A percentile compares a stretch with the other conserved stretches of the same genome.
phyloP scores from a whole-genome alignment of 2,888 invertebrate species.

The Agriopis leucophaearia region DNA sequence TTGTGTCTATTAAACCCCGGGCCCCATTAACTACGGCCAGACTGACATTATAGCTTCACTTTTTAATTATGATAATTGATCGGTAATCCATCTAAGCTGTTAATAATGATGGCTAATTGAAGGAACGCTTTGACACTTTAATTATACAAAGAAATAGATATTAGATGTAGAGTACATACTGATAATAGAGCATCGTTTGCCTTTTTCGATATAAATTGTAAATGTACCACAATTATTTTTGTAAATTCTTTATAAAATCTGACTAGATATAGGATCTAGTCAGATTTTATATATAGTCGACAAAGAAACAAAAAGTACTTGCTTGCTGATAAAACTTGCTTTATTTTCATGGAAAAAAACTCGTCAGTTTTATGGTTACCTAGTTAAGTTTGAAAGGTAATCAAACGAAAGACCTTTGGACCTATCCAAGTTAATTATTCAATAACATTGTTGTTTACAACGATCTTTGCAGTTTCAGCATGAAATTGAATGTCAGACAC shows the following conservation, averaged over 20 bases:
- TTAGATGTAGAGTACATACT: neutral
- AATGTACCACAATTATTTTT: too few relatives aligned
- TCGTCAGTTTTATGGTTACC: neutral
- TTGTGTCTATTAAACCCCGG: conserved; percentile 13
- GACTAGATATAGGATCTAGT: too few relatives aligned
- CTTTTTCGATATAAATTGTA: too few relatives aligned
- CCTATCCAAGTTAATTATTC: conserved; percentile 5
- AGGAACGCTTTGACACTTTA: conserved; percentile 9
- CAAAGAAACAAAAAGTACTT: neutral
- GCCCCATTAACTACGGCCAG: conserved; percentile 36
- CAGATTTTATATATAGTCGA: neutral
- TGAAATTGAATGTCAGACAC: conserved; percentile 24
- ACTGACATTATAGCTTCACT: conserved; percentile 25
- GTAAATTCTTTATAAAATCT: too few relatives aligned
- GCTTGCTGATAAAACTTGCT: neutral
- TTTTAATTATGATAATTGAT: conserved; percentile 26
- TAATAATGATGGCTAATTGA: conserved; percentile 24
- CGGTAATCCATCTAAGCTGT: conserved; percentile 20
- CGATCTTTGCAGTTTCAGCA: conserved; percentile 17
- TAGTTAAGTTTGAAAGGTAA: conserved; percentile 13
- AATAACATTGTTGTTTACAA: conserved; percentile 30
- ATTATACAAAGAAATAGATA: neutral
- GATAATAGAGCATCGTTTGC: too few relatives aligned
- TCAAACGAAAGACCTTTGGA: conserved; percentile 25
- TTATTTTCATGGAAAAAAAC: neutral